Percentiles rank a stretch among this genome's conserved stretches.
phyloP scores from a whole-genome alignment of 2,888 invertebrate species.

The Tortrix viridana region DNA sequence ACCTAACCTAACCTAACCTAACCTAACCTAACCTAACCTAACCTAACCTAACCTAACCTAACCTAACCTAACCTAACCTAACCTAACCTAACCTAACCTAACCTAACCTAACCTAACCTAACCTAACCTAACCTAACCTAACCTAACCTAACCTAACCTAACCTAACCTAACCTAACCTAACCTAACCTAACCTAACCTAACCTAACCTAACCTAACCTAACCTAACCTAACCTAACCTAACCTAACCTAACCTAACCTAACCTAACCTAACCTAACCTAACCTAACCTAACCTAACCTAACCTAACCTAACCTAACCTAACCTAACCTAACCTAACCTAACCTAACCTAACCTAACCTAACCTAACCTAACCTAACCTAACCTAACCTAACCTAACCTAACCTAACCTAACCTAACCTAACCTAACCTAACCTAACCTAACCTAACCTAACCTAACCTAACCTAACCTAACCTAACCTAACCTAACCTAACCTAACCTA shows the following conservation, averaged over 20 bases:
- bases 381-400: slow-evolving; percentile 12
- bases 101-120: slow-evolving; percentile 13
- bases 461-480: slow-evolving; percentile 24
- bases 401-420: slow-evolving; percentile 13
- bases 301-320: slow-evolving; percentile 13
- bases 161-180: slow-evolving; percentile 13
- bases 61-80: slow-evolving; percentile 13
- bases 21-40: slow-evolving; percentile 13
- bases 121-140: slow-evolving; percentile 13
- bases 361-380: slow-evolving; percentile 11
- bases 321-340: slow-evolving; percentile 13
- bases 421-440: slow-evolving; percentile 12
- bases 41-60: slow-evolving; percentile 13
- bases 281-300: slow-evolving; percentile 13
- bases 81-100: slow-evolving; percentile 13
- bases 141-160: slow-evolving; percentile 13
- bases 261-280: slow-evolving; percentile 13
- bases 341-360: slow-evolving; percentile 13
- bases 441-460: slow-evolving; percentile 13
- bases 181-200: slow-evolving; percentile 34
- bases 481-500: slow-evolving; percentile 12
- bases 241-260: slow-evolving; percentile 11
- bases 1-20: slow-evolving; percentile 13
- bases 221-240: slow-evolving; percentile 13
- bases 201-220: slow-evolving; percentile 34